phyloP scores from a whole-genome alignment of 2,797 vertebrate genomes.

The Geotrypetes seraphini region DNA sequence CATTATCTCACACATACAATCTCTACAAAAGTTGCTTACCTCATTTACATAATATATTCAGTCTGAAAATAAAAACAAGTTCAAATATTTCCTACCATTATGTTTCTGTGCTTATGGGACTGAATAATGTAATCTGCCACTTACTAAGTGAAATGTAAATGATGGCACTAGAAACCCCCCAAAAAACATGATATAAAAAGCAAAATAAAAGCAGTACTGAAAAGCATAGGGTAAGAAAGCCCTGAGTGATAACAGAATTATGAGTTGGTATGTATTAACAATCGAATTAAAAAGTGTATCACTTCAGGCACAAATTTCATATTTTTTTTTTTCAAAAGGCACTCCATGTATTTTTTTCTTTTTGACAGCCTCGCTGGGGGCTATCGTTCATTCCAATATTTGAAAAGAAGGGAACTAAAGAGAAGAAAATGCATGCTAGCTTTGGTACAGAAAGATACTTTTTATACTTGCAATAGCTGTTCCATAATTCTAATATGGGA shows the following conservation, averaged over 20 bases:
- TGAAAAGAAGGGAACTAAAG: slow-evolving; percentile 37
- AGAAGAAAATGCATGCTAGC: slow-evolving; percentile 37
- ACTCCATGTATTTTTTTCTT: slow-evolving; percentile 53
- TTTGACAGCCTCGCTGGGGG: slow-evolving; percentile 45
- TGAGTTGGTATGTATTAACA: slow-evolving; percentile 57
- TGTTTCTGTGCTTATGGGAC: slow-evolving; percentile 87
- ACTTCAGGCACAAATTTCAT: slow-evolving; percentile 57
- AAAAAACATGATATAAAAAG: slow-evolving; percentile 58
- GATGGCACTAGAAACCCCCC: slow-evolving; percentile 92
- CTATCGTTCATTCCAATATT: slow-evolving; percentile 47
- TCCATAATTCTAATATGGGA: slow-evolving; percentile 29
- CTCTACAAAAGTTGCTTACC: slow-evolving; percentile 75
- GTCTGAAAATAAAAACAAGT: slow-evolving; percentile 65
- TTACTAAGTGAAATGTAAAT: slow-evolving; percentile 88
- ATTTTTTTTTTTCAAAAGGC: slow-evolving; percentile 61
- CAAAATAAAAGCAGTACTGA: slow-evolving; percentile 48
- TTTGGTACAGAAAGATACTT: slow-evolving; percentile 50
- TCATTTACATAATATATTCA: slow-evolving; percentile 84
- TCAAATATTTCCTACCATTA: slow-evolving; percentile 70
- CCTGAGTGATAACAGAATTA: slow-evolving; percentile 60
- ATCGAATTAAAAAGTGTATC: slow-evolving; percentile 55
- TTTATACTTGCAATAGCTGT: slow-evolving; percentile 23
- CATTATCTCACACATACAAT: slow-evolving; percentile 75
- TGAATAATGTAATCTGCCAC: slow-evolving; percentile 86
- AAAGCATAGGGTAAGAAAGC: slow-evolving; percentile 57